Base-by-base conservation (phyloP, 2,888 invertebrate species). In the Sphinx pinastri region DNA sequence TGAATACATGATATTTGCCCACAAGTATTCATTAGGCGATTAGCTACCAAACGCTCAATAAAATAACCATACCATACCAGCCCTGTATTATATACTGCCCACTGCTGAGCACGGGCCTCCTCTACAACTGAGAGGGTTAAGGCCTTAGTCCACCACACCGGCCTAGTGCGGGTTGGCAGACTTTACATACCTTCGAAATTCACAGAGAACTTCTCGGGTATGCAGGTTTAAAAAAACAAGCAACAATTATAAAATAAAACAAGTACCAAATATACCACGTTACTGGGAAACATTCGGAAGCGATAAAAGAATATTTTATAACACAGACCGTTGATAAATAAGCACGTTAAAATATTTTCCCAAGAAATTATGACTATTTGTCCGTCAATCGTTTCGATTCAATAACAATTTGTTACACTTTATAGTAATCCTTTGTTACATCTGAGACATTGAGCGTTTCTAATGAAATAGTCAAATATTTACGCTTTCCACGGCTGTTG, bases 341-440 rank as follows among this genome's bases (percentile, higher is more conserved):
- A 13, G 49, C 49, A 47, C 19, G 63, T 63, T 63, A 63, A 63
- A 68, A 57, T 57, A 57, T 55, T 68, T 68, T 57, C 68, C 68
- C 68, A 63, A 63, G 63, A 63, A 63, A 63, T 63, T 63, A 63
- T 47, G 49, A 49, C 1, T 47, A 19, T 19, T 47, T 63, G 45
- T 16, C 60, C 45, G 63, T 16, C 49, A 63, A 63, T 47, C 47
- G 63, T 63, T 63, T 49, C 63, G 8, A 45, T 63, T 47, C 63
- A 63, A 63, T 63, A 63, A 63, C 63, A 57, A 68, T 68, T 45
- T 31, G 68, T 47, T 68, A 16, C 57, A 57, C 57, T 47, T 12
- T 10, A 68, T 63, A 63, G 47, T 63, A 13, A 63, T 63, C 19
- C 63, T 49, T 63, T 63, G 63, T 63, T 63, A 19, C 49, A 12